These are phyloP conservation scores for Drosophila rubida DNA, from an alignment of 2,888 invertebrate genomes.

Conservation along the genomic window DNA sequence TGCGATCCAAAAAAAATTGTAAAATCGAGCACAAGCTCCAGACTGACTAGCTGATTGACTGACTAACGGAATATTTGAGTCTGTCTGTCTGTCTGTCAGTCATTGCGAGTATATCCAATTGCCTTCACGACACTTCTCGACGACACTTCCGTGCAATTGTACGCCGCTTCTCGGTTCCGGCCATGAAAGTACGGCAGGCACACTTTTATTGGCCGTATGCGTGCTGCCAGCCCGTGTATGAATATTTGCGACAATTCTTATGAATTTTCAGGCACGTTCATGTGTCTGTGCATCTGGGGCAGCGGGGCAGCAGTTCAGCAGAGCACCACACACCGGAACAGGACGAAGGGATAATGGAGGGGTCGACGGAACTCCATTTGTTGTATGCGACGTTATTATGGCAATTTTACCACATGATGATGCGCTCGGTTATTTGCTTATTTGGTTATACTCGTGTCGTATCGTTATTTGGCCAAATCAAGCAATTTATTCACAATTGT, in stretches of 20 bases:
- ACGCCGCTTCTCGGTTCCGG: constrained; percentile 70
- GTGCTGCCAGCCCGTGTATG: constrained; percentile 78
- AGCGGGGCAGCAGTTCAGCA: background rate
- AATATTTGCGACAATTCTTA: constrained; percentile 80
- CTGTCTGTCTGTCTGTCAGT: constrained; percentile 22
- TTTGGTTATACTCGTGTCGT: constrained; percentile 62
- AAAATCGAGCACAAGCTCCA: constrained; percentile 11
- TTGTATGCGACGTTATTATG: constrained; percentile 76
- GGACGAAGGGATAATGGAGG: constrained; percentile 62
- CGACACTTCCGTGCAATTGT: constrained; percentile 81
- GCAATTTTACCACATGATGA: constrained; percentile 79
- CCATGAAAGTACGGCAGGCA: constrained; percentile 38
- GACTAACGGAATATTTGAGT: constrained; percentile 55
- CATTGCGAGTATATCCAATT: constrained; percentile 72
- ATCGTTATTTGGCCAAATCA: constrained; percentile 72
- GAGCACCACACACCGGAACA: constrained; percentile 61
- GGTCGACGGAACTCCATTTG: constrained; percentile 55
- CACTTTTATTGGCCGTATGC: constrained; percentile 78
- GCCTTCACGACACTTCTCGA: constrained; percentile 79
- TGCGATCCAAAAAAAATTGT: background rate
- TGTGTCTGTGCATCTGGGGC: constrained; percentile 30
- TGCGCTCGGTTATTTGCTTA: constrained; percentile 75
- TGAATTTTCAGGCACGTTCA: constrained; percentile 75
- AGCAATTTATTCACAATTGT: constrained; percentile 80
- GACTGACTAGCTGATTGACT: constrained; percentile 32